phyloP scores from a whole-genome alignment of 2,888 invertebrate species.

The Rhagophthalmus giganteus region DNA sequence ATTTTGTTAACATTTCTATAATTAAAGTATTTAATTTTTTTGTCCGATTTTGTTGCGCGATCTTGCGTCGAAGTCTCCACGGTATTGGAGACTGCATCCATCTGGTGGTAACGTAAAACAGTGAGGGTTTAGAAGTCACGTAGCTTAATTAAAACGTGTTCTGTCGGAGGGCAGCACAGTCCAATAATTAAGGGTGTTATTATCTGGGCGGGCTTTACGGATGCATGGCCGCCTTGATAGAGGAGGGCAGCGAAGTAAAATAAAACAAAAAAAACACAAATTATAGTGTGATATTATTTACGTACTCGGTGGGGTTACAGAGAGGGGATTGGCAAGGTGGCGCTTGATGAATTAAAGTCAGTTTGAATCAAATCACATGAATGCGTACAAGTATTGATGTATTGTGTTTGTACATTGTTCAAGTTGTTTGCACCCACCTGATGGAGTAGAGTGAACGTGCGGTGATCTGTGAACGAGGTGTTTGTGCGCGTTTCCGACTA shows the following conservation, averaged over 20 bases:
- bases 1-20: background rate
- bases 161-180: slow-evolving; percentile 24
- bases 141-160: background rate
- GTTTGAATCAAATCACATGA: slow-evolving; percentile 58
- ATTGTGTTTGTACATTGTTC: slow-evolving; percentile 27
- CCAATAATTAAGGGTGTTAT: slow-evolving; percentile 49
- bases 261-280: slow-evolving; percentile 55
- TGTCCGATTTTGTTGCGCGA: background rate
- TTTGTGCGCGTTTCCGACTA: slow-evolving; percentile 15
- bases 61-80: background rate
- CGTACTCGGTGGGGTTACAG: slow-evolving; percentile 36
- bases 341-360: slow-evolving; percentile 56
- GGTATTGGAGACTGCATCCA: slow-evolving; percentile 8
- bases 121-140: background rate
- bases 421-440: slow-evolving; percentile 27
- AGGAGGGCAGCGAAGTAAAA: slow-evolving; percentile 54
- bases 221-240: slow-evolving; percentile 58
- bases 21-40: background rate
- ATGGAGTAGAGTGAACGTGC: slow-evolving; percentile 36
- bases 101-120: slow-evolving; percentile 12
- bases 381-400: slow-evolving; percentile 48
- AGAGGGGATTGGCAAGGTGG: slow-evolving; percentile 52
- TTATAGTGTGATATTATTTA: slow-evolving; percentile 54
- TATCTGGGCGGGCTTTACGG: slow-evolving; percentile 58
- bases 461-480: slow-evolving; percentile 18